These are phyloP conservation scores for Yoshiicerus persimilis DNA, from an alignment of 1,140 invertebrate genomes.

Conservation along the genomic window DNA sequence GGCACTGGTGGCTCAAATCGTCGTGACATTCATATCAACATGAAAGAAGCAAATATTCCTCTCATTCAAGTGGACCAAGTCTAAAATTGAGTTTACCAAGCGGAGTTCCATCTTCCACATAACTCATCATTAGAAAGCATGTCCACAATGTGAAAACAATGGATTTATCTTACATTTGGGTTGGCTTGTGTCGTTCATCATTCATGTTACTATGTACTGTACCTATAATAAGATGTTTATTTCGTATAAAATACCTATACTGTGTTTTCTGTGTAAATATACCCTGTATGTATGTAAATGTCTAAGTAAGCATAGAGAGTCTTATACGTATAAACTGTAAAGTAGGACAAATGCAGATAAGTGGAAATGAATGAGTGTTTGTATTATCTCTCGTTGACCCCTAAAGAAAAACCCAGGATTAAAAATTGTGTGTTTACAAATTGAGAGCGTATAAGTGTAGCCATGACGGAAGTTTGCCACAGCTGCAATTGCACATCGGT, in stretches of 20 bases:
- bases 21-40: conserved; percentile 41
- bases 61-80: conserved; percentile 44
- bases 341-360: too few species aligned
- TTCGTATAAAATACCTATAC: not conserved
- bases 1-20: not conserved
- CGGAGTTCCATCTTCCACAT: not conserved
- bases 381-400: not conserved
- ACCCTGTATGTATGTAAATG: not conserved
- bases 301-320: not conserved
- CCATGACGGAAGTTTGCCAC: not conserved
- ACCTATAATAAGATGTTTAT: not conserved
- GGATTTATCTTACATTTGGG: not conserved
- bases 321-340: not conserved
- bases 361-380: not conserved
- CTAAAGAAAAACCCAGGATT: not conserved
- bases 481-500: not conserved
- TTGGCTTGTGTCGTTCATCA: not conserved
- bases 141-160: not conserved
- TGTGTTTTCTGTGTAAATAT: not conserved
- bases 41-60: conserved; percentile 41
- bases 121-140: not conserved
- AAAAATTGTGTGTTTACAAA: not conserved
- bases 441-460: not conserved
- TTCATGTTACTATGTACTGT: not conserved
- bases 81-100: not conserved